Percentiles rank a stretch among this genome's conserved stretches.
phyloP scores from a whole-genome alignment of 2,113 vertebrate species.

The Sinosuthora webbiana region DNA sequence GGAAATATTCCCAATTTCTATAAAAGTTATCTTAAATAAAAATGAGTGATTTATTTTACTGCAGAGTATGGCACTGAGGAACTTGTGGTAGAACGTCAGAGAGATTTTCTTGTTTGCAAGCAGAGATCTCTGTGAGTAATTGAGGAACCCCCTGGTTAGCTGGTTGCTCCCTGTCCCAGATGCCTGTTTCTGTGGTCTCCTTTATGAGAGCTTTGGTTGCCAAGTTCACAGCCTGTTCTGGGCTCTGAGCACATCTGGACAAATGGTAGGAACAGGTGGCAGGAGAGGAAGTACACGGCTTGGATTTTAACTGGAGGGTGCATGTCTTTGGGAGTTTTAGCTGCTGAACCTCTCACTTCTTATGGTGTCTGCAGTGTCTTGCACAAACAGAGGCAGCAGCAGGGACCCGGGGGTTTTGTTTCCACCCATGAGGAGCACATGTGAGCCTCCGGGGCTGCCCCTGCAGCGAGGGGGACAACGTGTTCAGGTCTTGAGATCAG shows the following conservation, averaged over 20 bases:
- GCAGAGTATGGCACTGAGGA: not conserved
- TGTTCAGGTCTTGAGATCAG: not conserved
- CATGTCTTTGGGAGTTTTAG: not conserved
- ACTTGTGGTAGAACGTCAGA: not conserved
- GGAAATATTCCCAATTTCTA: not conserved
- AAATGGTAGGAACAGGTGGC: not conserved
- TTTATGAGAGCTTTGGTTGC: not conserved
- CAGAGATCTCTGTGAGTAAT: not conserved
- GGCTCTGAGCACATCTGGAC: not conserved
- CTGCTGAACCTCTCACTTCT: not conserved
- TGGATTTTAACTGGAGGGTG: not conserved
- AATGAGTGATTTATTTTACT: not conserved
- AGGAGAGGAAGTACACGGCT: not conserved
- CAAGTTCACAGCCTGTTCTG: rapidly evolving
- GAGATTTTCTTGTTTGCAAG: not conserved
- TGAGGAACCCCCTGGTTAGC: not conserved
- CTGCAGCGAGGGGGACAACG: not conserved
- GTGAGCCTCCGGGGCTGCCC: not conserved
- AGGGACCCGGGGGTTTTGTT: rapidly evolving
- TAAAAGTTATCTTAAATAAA: not conserved
- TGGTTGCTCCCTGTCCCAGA: not conserved
- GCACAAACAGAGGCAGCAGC: not conserved
- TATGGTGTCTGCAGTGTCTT: not conserved
- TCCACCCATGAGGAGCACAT: not conserved
- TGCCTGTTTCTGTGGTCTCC: not conserved